Conservation (phyloP, 2,113 vertebrate genomes). For the Sprattus sprattus region DNA sequence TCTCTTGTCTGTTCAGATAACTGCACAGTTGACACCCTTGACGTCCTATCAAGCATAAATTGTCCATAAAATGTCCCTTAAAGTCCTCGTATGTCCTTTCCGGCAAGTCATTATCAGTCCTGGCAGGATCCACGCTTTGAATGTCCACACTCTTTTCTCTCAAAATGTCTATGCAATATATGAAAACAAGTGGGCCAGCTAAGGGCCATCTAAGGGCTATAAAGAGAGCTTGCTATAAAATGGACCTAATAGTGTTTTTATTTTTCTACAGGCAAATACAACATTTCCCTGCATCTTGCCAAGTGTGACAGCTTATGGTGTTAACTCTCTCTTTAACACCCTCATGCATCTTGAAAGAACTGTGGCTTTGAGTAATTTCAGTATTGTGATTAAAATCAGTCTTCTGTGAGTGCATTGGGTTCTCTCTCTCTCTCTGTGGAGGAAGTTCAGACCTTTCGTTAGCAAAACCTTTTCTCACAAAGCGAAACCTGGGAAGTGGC, state of each 20-base stretch:
- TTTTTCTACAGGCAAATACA: constrained; percentile 77
- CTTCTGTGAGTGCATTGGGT: constrained; percentile 52
- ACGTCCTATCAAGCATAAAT: neutral
- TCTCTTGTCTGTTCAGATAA: neutral
- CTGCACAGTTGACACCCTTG: neutral
- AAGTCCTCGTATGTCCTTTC: neutral
- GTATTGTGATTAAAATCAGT: constrained; percentile 59
- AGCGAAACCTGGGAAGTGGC: constrained; percentile 6
- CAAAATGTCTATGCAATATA: constrained; percentile 18
- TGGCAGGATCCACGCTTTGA: neutral
- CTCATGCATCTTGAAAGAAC: constrained; percentile 64
- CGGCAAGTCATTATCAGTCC: neutral
- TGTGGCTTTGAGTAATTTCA: constrained; percentile 59
- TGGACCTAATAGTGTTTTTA: constrained; percentile 66
- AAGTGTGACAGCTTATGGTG: constrained; percentile 69
- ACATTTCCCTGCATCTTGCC: constrained; percentile 71
- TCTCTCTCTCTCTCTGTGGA: constrained; percentile 19
- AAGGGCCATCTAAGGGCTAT: constrained; percentile 35
- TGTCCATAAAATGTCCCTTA: neutral
- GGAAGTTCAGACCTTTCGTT: neutral
- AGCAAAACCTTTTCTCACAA: constrained; percentile 11
- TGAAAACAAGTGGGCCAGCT: constrained; percentile 41
- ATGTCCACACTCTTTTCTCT: neutral
- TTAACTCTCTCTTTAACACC: constrained; percentile 58
- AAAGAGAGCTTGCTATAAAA: constrained; percentile 16